Conservation (phyloP, 2,888 invertebrate genomes). For the Aphodius granarius region DNA sequence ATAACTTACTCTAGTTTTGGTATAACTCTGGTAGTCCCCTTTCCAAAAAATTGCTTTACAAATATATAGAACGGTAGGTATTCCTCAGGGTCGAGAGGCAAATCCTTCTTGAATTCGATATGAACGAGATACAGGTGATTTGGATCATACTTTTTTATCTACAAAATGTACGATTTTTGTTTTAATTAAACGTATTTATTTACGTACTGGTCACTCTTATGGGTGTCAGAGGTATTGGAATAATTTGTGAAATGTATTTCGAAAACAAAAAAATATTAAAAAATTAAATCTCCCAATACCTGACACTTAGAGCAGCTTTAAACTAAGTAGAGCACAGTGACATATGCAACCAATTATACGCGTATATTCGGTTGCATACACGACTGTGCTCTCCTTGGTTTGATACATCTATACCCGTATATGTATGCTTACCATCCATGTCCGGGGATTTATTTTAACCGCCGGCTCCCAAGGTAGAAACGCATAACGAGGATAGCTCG, state of each 20-base stretch:
- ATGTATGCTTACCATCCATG: conserved; percentile 14
- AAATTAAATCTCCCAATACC: no score
- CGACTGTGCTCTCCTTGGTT: no score
- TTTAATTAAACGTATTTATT: no score
- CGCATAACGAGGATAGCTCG: conserved; percentile 21
- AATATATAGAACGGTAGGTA: conserved; percentile 71
- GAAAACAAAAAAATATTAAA: no score
- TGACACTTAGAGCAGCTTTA: no score
- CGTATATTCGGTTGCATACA: no score
- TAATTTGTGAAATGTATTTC: no score
- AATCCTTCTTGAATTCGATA: conserved; percentile 63
- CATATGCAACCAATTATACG: no score
- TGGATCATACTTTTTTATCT: conserved; percentile 53
- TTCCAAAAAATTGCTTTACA: conserved; percentile 64
- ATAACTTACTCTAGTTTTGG: conserved; percentile 72
- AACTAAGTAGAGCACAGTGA: no score
- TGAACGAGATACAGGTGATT: conserved; percentile 65
- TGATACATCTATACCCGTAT: no score
- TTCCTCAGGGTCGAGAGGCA: conserved; percentile 56
- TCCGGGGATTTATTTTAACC: background rate
- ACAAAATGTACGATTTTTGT: conserved; percentile 27
- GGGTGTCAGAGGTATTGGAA: no score
- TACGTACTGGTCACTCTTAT: no score
- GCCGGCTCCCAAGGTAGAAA: conserved; percentile 24
- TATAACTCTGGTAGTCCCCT: conserved; percentile 64